Evolutionary conservation across 1,140 invertebrate species (phyloP), one percentile per base, ranked within the genome.

Genomic region (Vollenhovia emeryi): DNA sequence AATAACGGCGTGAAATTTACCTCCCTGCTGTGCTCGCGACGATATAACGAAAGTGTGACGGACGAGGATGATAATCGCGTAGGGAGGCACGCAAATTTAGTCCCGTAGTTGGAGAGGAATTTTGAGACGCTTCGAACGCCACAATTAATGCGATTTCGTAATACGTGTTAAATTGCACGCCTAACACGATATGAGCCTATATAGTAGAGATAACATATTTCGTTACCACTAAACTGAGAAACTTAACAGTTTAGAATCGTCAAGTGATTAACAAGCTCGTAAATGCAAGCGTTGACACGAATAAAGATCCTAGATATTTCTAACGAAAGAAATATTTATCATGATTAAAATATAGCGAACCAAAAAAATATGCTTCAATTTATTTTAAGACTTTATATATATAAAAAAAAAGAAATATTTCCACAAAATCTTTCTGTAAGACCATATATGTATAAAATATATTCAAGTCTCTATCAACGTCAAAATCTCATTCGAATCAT

Each of bases 1-100:
- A 85, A 85, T 78, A 80, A 85, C 71, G 73, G 76, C 43, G 71
- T 74, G 76, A 75, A 66, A 85, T 85, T 85, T 82, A 82, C 73
- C 84, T 62, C 76, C 36, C 60, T 36, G 33, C 75, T 30, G 40
- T n/a, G 73, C 45, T 30, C 68, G 52, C 57, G 73, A 55, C 43
- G 59, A 78, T 55, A 84, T 64, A 57, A 66, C 59, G 73, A 84
- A 84, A 84, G 82, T 76, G 62, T 43, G 76, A 86, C 62, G 50
- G 64, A 85, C 64, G 84, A 73, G 43, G 64, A 86, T 62, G 79
- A 86, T 86, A 86, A 86, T 86, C 52, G 45, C 57, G 15, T 8
- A n/a, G 71, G 59, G 52, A 66, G 24, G 73, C 24, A 84, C 59
- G 62, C 59, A 64, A 84, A 83, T 83, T 83, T 83, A 83, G 66